phyloP scores from a whole-genome alignment of 2,113 vertebrate species.

The Chloebia gouldiae region DNA sequence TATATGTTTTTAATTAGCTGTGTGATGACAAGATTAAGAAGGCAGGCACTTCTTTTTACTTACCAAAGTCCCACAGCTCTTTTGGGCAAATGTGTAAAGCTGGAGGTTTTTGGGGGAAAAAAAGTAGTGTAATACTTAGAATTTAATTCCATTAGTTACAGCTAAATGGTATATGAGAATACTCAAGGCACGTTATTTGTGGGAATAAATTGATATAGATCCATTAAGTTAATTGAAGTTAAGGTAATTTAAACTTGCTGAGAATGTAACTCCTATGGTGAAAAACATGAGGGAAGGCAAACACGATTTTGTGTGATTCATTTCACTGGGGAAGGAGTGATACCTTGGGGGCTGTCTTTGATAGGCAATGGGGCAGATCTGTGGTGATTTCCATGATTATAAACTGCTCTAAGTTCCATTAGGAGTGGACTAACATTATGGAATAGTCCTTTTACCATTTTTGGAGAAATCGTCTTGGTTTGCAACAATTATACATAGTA shows the following conservation, averaged over 20 bases:
- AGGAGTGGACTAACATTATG: neutral
- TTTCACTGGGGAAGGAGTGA: neutral
- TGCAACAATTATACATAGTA: neutral
- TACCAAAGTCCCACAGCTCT: neutral
- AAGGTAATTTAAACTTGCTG: neutral
- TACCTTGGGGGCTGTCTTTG: neutral
- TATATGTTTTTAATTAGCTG: slow-evolving; percentile 43
- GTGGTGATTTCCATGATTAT: neutral
- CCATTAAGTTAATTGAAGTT: neutral
- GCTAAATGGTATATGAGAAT: neutral
- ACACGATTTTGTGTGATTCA: neutral
- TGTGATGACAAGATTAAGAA: slow-evolving; percentile 44
- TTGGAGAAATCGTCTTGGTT: neutral
- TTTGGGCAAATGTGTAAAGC: neutral
- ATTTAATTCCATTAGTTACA: neutral
- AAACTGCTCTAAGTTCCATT: neutral
- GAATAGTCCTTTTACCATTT: neutral
- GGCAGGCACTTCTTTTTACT: slow-evolving; percentile 13
- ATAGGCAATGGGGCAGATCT: rapidly evolving
- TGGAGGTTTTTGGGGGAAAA: rapidly evolving
- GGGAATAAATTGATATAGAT: neutral
- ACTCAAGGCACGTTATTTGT: neutral
- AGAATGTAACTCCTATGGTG: neutral
- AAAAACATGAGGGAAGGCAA: neutral
- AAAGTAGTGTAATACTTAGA: neutral